phyloP scores from a whole-genome alignment of 2,888 invertebrate genomes.

The Caenorhabditis zanzibari region DNA sequence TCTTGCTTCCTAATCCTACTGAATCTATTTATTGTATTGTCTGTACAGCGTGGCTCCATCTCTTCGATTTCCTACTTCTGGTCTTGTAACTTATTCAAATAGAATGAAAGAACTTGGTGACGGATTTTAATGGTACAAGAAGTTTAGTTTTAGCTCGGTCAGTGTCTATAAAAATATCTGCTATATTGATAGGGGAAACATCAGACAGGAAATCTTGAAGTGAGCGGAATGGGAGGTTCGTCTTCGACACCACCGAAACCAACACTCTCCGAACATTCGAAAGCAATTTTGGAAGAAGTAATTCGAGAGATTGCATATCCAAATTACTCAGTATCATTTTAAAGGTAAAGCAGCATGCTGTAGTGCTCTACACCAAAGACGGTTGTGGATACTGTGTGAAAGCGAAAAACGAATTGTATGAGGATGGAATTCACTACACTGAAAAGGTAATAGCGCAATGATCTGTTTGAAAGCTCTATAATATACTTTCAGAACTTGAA shows the following conservation, averaged over 20 bases:
- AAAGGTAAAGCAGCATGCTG: conserved; percentile 69
- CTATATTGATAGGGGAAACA: background rate
- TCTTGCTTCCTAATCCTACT: background rate
- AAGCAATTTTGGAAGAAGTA: conserved; percentile 64
- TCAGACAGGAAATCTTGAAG: background rate
- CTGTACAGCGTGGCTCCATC: conserved; percentile 41
- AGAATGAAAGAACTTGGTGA: conserved; percentile 53
- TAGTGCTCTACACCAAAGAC: conserved; percentile 81
- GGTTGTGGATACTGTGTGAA: conserved; percentile 80
- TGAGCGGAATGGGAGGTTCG: conserved; percentile 53
- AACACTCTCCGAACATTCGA: conserved; percentile 60
- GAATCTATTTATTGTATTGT: conserved; percentile 51
- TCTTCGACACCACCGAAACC: conserved; percentile 55
- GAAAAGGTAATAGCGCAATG: conserved; percentile 70
- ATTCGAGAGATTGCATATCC: background rate
- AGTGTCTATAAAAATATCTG: conserved; percentile 24
- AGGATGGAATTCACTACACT: conserved; percentile 74
- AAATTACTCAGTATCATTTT: background rate
- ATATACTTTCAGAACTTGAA: conserved; percentile 68
- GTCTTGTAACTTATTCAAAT: conserved; percentile 35
- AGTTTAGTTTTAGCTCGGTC: conserved; percentile 12
- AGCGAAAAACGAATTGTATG: conserved; percentile 78
- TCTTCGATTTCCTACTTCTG: conserved; percentile 1
- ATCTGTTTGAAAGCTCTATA: too few species aligned
- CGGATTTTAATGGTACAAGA: background rate